Conservation (phyloP, 2,888 invertebrate genomes). For the Vanessa cardui region DNA sequence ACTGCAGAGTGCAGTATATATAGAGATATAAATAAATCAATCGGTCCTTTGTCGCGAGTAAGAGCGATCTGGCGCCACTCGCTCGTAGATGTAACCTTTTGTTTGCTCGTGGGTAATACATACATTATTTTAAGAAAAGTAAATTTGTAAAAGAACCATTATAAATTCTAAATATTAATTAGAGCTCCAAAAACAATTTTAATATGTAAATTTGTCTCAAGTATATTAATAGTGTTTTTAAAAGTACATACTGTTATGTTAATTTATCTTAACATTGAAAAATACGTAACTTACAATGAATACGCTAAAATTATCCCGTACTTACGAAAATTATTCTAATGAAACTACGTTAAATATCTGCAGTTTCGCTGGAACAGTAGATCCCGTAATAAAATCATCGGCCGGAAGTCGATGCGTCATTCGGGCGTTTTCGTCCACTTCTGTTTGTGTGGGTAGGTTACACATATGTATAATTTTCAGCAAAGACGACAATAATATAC, state of each 20-base stretch:
- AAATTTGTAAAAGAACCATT: too few relatives aligned
- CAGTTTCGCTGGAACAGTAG: slow-evolving; percentile 57
- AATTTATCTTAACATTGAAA: background rate
- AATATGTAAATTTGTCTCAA: too few relatives aligned
- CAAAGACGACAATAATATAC: slow-evolving; percentile 27
- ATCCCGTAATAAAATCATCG: slow-evolving; percentile 78
- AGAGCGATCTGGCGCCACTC: slow-evolving; percentile 42
- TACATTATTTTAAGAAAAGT: background rate
- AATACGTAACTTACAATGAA: background rate
- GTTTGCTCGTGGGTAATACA: slow-evolving; percentile 20
- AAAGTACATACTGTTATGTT: background rate
- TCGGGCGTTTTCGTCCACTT: slow-evolving; percentile 73
- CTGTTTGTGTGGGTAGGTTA: slow-evolving; percentile 68
- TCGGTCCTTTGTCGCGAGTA: slow-evolving; percentile 43
- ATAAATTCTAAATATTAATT: too few relatives aligned
- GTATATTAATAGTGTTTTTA: too few relatives aligned
- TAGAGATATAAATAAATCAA: slow-evolving; percentile 44
- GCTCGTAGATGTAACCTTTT: slow-evolving; percentile 37
- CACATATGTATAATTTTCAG: slow-evolving; percentile 28
- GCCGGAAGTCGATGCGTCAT: slow-evolving; percentile 81
- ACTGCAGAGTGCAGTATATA: slow-evolving; percentile 25
- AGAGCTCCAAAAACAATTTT: too few relatives aligned
- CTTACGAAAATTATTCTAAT: slow-evolving; percentile 16
- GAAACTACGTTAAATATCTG: slow-evolving; percentile 39
- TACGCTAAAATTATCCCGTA: background rate